Base-by-base conservation (phyloP, 2,888 invertebrate genomes). In the Iselma pallidipennis region DNA sequence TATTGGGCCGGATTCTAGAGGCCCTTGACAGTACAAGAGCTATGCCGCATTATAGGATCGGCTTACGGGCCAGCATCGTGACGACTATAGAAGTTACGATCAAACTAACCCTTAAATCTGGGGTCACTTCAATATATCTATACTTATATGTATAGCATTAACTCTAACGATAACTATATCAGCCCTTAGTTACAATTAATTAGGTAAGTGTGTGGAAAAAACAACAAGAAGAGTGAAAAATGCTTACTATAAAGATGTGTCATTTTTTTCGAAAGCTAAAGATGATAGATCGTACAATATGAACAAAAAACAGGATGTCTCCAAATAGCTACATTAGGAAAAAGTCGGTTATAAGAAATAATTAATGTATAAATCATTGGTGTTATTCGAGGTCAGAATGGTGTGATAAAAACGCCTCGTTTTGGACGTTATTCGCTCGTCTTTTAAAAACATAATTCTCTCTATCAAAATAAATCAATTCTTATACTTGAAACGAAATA, bases 1-100 rank as follows among this genome's bases (percentile, higher is more conserved):
- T 59, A 67, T 63, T 64, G 64, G 67, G 61, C 61, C 69, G 61
- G 62, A 61, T 66, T 68, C 61, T 57, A 61, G 59, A 63, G 65
- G 63, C 64, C 66, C 69, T 66, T 65, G 63, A 67, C 69, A 63
- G 37, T 63, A 55, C 53, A 57, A 61, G 66, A 66, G 64, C 61
- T 59, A 58, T 55, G 59, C 57, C 59, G 16, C 61, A 37, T 63
- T 64, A 66, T 54, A 63, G 64, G 63, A 61, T 63, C 61, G 59
- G 63, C 66, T 66, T 66, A 66, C 60, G n/a, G n/a, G n/a, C n/a
- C n/a, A n/a, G n/a, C n/a, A n/a, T n/a, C n/a, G n/a, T n/a, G n/a
- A n/a, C 56, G 66, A 61, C 64, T 55, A 60, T 60, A 57, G 58
- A 50, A 61, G 61, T 58, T 61, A 60, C 53, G 60, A 58, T 61